A percentile compares a stretch with the other conserved stretches of the same genome.
These are phyloP conservation scores for Centropus bengalensis DNA, from an alignment of 2,113 vertebrate species.

Conservation along the genomic window DNA sequence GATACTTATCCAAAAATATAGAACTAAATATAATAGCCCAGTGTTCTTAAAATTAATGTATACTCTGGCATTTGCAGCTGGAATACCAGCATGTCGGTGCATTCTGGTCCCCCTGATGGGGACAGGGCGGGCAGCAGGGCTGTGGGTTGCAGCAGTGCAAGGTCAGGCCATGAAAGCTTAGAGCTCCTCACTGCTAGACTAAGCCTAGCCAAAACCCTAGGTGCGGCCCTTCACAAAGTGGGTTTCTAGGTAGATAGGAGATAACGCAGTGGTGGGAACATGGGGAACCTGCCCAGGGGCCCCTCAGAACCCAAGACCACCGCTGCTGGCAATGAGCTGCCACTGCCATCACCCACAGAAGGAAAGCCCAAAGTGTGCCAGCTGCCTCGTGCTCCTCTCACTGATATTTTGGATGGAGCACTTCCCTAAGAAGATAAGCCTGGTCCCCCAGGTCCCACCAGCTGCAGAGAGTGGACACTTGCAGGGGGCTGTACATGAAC, in stretches of 20 bases:
- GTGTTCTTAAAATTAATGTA: not conserved
- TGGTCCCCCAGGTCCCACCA: not conserved
- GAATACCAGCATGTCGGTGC: not conserved
- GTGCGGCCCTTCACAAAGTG: not conserved
- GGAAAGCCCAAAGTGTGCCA: rapidly evolving
- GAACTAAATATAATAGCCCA: not conserved
- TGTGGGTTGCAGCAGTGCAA: not conserved
- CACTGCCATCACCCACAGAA: not conserved
- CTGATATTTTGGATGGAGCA: not conserved
- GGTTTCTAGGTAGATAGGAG: not conserved
- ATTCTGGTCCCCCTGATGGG: too few species aligned
- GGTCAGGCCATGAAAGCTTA: too few species aligned
- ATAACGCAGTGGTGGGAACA: too few species aligned
- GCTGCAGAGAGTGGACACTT: not conserved
- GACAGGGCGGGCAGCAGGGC: rapidly evolving
- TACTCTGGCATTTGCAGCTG: not conserved
- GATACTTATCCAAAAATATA: not conserved
- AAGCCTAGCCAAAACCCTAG: not conserved
- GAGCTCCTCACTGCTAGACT: too few species aligned
- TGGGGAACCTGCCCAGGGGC: not conserved
- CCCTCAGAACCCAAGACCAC: not conserved
- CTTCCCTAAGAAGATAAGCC: not conserved
- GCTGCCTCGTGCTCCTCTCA: rapidly evolving
- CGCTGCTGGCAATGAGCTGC: too few species aligned
- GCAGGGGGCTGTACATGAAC: not conserved